These are phyloP conservation scores for Drosophila parvula DNA, from an alignment of 1,140 invertebrate species.

Conservation along the genomic window DNA sequence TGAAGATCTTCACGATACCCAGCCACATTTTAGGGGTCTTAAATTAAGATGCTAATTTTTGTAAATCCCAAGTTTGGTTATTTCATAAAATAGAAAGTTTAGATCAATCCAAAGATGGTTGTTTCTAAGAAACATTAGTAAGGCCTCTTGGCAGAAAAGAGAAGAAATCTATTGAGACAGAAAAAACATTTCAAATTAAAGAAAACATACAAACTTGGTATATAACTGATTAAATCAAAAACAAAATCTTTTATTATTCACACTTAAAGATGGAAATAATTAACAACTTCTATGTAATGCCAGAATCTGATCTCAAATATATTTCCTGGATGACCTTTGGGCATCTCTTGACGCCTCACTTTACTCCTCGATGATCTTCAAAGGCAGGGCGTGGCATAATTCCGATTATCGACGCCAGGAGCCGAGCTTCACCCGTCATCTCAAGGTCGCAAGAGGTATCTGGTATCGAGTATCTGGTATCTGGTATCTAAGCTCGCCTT, in stretches of 20 bases:
- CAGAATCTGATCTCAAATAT: conserved; percentile 9
- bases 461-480: conserved; percentile 42
- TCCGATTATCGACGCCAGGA: conserved; percentile 32
- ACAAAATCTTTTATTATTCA: too few relatives aligned
- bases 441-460: conserved; percentile 53
- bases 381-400: conserved; percentile 20
- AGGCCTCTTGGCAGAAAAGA: not conserved
- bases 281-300: not conserved
- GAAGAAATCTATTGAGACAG: not conserved
- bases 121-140: not conserved
- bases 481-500: conserved; percentile 41
- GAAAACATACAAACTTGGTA: not conserved
- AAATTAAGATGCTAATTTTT: conserved; percentile 12
- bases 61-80: not conserved
- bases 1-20: too few relatives aligned
- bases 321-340: conserved; percentile 27
- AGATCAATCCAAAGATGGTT: not conserved
- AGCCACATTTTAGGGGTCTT: too few relatives aligned
- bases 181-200: not conserved
- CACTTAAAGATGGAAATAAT: not conserved
- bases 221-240: not conserved
- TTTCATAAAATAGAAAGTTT: conserved; percentile 16
- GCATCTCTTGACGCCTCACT: conserved; percentile 12
- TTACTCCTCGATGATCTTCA: conserved; percentile 5
- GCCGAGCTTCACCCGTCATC: conserved; percentile 29